These are phyloP conservation scores for Trichoplusia ni DNA, from an alignment of 1,140 invertebrate species.

Conservation along the genomic window DNA sequence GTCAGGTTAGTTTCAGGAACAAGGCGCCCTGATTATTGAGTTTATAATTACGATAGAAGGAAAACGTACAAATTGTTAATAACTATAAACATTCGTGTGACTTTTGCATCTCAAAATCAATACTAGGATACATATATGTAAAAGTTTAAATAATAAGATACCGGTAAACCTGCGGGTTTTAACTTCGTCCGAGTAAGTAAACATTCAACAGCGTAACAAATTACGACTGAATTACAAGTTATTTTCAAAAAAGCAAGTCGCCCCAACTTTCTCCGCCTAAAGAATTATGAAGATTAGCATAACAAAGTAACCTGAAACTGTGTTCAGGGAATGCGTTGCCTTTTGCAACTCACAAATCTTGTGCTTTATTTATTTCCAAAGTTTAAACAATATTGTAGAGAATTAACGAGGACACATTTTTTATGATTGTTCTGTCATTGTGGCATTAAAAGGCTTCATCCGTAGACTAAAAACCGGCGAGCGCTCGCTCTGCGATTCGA, in stretches of 20 bases:
- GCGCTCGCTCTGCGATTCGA: slow-evolving; percentile 10
- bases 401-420: slow-evolving; percentile 10
- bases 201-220: slow-evolving; percentile 57
- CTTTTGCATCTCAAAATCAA: too few species aligned
- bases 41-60: slow-evolving; percentile 27
- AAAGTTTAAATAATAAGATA: neutral
- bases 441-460: slow-evolving; percentile 8
- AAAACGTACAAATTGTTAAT: slow-evolving; percentile 1
- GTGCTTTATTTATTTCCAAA: slow-evolving; percentile 21
- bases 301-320: slow-evolving; percentile 78
- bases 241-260: slow-evolving; percentile 76
- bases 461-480: neutral
- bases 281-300: slow-evolving; percentile 81
- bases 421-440: slow-evolving; percentile 7
- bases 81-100: too few species aligned
- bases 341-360: slow-evolving; percentile 54
- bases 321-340: slow-evolving; percentile 68
- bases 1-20: slow-evolving; percentile 60
- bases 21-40: slow-evolving; percentile 39
- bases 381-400: neutral
- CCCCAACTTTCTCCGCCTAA: slow-evolving; percentile 70
- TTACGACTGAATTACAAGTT: slow-evolving; percentile 77
- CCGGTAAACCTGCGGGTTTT: slow-evolving; percentile 17
- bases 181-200: slow-evolving; percentile 35
- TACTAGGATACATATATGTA: neutral